These are phyloP conservation scores for Tridacna gigas DNA, from an alignment of 2,888 invertebrate species.

Conservation along the genomic window DNA sequence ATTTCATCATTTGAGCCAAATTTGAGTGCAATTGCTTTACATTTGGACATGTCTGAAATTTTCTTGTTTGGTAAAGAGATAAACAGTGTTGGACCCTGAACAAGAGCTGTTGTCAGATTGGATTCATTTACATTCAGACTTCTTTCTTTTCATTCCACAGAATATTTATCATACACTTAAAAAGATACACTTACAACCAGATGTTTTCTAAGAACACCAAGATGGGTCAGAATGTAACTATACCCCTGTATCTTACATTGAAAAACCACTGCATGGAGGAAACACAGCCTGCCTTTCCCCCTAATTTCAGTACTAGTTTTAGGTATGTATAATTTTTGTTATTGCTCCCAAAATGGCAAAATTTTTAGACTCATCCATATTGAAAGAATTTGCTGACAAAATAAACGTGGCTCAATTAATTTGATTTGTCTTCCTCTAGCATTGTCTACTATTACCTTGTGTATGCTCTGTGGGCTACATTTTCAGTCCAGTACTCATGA, in stretches of 20 bases:
- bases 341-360: too few relatives aligned
- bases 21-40: background rate
- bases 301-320: conserved; percentile 13
- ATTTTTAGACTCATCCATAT: too few relatives aligned
- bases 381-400: too few relatives aligned
- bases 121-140: too few relatives aligned
- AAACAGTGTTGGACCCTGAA: too few relatives aligned
- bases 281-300: conserved; percentile 70
- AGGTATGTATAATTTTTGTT: background rate
- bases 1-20: too few relatives aligned
- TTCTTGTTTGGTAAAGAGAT: background rate
- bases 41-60: background rate
- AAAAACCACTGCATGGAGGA: conserved; percentile 70
- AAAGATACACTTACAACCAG: conserved; percentile 77
- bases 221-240: conserved; percentile 72
- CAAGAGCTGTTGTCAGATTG: too few relatives aligned
- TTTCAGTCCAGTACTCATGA: too few relatives aligned
- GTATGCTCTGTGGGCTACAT: too few relatives aligned
- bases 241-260: conserved; percentile 76
- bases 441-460: too few relatives aligned
- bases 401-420: too few relatives aligned
- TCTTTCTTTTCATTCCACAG: conserved; percentile 51
- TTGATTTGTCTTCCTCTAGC: too few relatives aligned
- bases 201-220: conserved; percentile 68
- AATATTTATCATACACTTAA: conserved; percentile 80